A percentile compares a stretch with the other conserved stretches of the same genome.
Conservation (phyloP, 2,797 vertebrate genomes). For the Oreochromis grahami region DNA sequence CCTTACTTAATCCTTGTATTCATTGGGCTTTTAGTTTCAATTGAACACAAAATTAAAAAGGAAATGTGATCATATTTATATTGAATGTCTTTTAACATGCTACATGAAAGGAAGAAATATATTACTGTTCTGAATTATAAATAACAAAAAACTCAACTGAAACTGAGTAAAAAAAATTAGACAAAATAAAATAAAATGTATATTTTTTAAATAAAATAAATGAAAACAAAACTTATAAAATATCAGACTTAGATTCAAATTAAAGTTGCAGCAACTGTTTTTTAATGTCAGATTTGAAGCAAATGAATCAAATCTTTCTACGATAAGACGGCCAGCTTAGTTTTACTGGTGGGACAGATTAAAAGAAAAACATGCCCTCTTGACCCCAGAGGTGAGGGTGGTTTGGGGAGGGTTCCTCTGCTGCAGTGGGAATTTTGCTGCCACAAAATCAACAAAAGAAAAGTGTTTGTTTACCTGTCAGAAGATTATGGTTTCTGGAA, state of each 20-base stretch:
- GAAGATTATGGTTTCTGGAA: background rate
- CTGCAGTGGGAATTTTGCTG: background rate
- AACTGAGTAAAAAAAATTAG: background rate
- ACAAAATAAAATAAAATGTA: background rate
- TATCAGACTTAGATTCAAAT: background rate
- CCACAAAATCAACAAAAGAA: background rate
- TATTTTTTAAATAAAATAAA: background rate
- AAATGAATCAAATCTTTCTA: background rate
- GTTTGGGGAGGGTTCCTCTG: background rate
- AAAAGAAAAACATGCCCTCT: background rate
- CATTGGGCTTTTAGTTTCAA: background rate
- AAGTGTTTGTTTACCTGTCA: background rate
- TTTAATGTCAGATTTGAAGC: background rate
- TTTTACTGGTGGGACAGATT: background rate
- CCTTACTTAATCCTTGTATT: no score
- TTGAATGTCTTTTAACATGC: background rate
- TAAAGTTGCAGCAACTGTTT: background rate
- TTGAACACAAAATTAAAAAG: background rate
- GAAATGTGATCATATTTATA: background rate
- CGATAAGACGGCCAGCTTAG: background rate
- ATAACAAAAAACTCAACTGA: background rate
- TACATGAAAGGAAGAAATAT: background rate
- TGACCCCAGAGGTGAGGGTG: background rate
- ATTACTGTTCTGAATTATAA: background rate
- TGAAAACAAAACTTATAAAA: background rate